phyloP scores from a whole-genome alignment of 2,113 vertebrate genomes.

The Nycticebus coucang region DNA sequence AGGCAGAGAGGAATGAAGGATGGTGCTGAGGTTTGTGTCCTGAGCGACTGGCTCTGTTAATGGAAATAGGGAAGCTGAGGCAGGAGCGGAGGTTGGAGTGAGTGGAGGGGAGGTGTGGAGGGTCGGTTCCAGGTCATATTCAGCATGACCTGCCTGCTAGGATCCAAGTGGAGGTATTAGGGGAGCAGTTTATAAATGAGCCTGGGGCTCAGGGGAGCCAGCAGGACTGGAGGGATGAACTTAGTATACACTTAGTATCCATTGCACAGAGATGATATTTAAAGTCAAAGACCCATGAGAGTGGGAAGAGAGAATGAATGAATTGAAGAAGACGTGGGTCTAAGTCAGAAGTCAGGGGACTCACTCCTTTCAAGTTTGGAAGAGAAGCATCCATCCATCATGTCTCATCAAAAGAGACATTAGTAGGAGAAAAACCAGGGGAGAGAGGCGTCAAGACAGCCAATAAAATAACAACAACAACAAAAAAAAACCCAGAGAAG shows the following conservation, averaged over 20 bases:
- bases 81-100: neutral
- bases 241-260: neutral
- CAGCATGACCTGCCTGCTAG: neutral
- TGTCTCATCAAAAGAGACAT: neutral
- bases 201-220: neutral
- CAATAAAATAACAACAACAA: neutral
- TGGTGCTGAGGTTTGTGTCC: neutral
- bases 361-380: neutral
- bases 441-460: neutral
- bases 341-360: neutral
- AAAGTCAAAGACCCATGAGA: neutral
- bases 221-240: neutral
- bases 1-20: neutral
- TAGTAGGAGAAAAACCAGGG: neutral
- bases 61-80: neutral
- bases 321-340: neutral
- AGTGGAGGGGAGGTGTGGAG: accelerated
- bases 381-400: neutral
- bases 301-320: neutral
- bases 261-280: neutral
- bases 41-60: neutral
- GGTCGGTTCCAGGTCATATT: neutral
- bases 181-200: neutral
- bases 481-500: neutral
- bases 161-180: neutral